Base-by-base conservation (phyloP, 1,140 invertebrate genomes). In the Holotrichia oblita region DNA sequence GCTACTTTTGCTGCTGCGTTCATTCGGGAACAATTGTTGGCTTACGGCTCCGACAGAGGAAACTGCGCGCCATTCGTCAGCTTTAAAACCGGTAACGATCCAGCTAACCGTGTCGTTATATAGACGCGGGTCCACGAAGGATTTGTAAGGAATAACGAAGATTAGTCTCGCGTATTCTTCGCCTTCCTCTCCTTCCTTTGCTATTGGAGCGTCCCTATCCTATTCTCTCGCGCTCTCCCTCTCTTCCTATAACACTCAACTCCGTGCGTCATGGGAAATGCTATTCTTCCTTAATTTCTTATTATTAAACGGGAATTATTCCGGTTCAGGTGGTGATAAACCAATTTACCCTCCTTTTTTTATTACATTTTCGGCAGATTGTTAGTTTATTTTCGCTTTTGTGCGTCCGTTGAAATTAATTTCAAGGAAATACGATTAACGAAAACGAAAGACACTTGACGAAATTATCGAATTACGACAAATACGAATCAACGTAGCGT, bases 21-120 rank as follows among this genome's bases (percentile, higher is more conserved):
- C 61, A 20, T 24, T 27, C 22, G 61, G 27, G 61, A 69, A 69
- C 61, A 69, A 69, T 55, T 69, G 61, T 69, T 69, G 27, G 61
- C 61, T 69, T 69, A 69, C 61, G 61, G 8, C 22, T 10, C 61
- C 61, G 27, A 69, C 61, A n/a, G 61, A 69, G 61, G 61, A 69
- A 69, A 34, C 61, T 69, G 61, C 61, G 61, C 61, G 61, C 61
- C 61, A 69, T 69, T 69, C 61, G 61, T 69, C 61, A 69, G 61
- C 61, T 69, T 69, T 69, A 69, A 69, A 69, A 69, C 61, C 61
- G 61, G 61, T 69, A 69, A 69, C 61, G 61, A 69, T 69, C 61
- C 61, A 69, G 61, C 61, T 69, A 69, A 69, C 61, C 61, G 61
- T 69, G 61, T 69, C 61, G 17, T 69, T 69, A 34, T 69, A 69